Conservation (phyloP, 1,140 invertebrate genomes). For the Himalopsyche phryganea region DNA sequence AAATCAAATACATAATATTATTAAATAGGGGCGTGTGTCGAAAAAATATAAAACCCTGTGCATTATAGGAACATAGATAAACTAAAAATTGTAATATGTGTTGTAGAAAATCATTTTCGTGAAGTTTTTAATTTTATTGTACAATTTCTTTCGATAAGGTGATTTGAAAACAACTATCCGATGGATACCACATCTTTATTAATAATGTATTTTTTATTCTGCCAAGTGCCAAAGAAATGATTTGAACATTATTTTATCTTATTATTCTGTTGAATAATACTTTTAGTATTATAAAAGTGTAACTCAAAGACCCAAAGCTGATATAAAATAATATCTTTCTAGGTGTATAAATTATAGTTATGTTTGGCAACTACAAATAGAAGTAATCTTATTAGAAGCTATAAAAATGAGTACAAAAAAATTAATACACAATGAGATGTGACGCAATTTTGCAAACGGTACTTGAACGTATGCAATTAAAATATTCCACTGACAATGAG, state of each 20-base stretch:
- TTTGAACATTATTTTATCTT: background rate
- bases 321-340: no score
- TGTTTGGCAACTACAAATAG: background rate
- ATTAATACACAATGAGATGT: no score
- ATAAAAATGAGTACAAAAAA: background rate
- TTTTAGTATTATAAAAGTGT: background rate
- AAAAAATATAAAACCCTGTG: background rate
- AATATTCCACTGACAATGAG: background rate
- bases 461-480: background rate
- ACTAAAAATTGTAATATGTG: background rate
- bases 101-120: no score
- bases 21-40: background rate
- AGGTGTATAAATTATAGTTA: no score
- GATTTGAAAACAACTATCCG: no score
- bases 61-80: background rate
- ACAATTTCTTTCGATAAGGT: background rate
- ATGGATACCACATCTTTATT: no score
- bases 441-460: background rate
- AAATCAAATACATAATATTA: background rate
- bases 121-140: background rate
- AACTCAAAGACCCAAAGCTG: no score
- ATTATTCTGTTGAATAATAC: background rate
- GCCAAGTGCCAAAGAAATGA: background rate
- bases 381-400: background rate
- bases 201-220: background rate